Evolutionary conservation across 2,113 vertebrate species (phyloP), one percentile per base, ranked within the genome.

Genomic region (Tringa solitaria): DNA sequence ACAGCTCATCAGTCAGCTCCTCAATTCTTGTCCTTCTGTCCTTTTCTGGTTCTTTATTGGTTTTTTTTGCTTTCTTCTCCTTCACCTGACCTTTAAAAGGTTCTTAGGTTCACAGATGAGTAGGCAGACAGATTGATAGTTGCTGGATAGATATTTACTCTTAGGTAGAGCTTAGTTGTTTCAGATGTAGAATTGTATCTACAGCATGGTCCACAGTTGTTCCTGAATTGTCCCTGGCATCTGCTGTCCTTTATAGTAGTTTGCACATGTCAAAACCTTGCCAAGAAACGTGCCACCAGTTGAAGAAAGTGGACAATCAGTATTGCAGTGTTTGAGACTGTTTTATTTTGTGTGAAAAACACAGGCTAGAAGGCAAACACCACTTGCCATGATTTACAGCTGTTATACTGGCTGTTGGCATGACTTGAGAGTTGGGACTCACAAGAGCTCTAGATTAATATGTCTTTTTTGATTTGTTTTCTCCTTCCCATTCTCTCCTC

Each of bases 221-320:
- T 27, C 35, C 35, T 39, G 33, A 27, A 23, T 45, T 68, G 27
- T 23, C 24, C 10, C 21, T 28, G 21, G 8, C 32, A 19, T 2
- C 2, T 1, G 1, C 14, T 51, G 45, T 46, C 43, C 28, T 59
- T 50, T 48, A 0, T 30, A 20, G 8, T 15, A 8, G 18, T 30
- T n/a, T 37, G 39, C 17, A 37, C 12, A 50, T 8, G 8, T 59
- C 32, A 56, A 60, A 83, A 37, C 14, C 21, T 65, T 75, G 20
- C 8, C 27, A 68, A 61, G 35, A 57, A 74, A 18, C 8, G 23
- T n/a, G 7, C 10, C 10, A 37, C 19, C 20, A 15, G 24, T 27
- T 80, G n/a, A n/a, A 59, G 26, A 59, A 59, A 21, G 15, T 7
- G 21, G n/a, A n/a, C 20, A 37, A 60, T 39, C 57, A 22, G 5